Evolutionary conservation across 2,888 invertebrate genomes (phyloP), one percentile per base, ranked within the genome.

Genomic region (Frankliniella intonsa): DNA sequence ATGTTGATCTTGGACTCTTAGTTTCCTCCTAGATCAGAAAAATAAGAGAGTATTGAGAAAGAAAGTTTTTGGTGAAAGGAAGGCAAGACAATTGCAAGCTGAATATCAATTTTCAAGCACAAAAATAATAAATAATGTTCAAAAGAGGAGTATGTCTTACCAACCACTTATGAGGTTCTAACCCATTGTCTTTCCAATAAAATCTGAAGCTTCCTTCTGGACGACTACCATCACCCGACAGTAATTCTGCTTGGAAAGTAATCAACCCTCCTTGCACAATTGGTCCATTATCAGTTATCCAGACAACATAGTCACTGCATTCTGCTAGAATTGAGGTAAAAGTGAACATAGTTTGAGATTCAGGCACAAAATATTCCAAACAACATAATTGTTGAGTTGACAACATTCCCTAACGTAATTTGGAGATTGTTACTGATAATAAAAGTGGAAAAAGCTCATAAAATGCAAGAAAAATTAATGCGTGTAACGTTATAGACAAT

Each of bases 261-360:
- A 95, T 90, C 81, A 91, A 92, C 8, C 93, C 92, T 38, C 95
- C 95, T 82, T 91, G 88, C 22, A 95, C 92, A n/a, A 92, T 91
- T 80, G 93, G 93, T 12, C 92, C 92, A 87, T 93, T 90, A 84
- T 90, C 90, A 17, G 88, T 88, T 84, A 95, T 87, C 82, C 88
- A 87, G 80, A 94, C 89, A 84, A 86, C 83, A 84, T 89, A 89
- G 79, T 85, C 85, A 51, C 83, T 83, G 81, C 84, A 84, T 81
- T 80, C 25, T 50, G 84, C 86, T 84, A 83, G 80, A 85, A 85
- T 7, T 8, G 80, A 17, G 27, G 80, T 69, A 10, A 10, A 76
- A 81, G 51, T 81, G 14, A 7, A 80, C 82, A 38, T 38, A 38
- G 38, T 5, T 38, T 3, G 38, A 38, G 38, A n/a, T n/a, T n/a